phyloP scores from a whole-genome alignment of 2,113 vertebrate genomes.

The Pterocles orientalis region DNA sequence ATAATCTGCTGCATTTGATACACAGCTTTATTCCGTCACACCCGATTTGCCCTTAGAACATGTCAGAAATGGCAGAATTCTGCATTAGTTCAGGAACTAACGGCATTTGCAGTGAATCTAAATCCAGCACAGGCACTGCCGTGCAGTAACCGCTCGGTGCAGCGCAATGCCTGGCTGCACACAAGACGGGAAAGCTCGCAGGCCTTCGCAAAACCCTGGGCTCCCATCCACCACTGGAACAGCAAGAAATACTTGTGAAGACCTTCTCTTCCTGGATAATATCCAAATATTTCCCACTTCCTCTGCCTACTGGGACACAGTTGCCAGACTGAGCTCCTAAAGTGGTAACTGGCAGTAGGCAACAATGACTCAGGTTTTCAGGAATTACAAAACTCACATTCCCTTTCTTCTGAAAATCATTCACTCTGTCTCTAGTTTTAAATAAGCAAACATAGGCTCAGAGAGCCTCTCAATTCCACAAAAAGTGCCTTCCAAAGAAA shows the following conservation, averaged over 20 bases:
- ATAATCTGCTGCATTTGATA: background rate
- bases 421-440: background rate
- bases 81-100: background rate
- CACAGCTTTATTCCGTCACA: background rate
- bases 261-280: background rate
- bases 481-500: background rate
- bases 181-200: background rate
- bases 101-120: background rate
- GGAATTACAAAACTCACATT: slow-evolving; percentile 1
- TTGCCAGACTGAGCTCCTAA: slow-evolving; percentile 40
- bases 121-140: background rate
- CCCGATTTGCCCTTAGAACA: background rate
- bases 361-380: slow-evolving; percentile 41
- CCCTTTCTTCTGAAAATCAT: background rate
- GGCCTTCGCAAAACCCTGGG: background rate
- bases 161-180: background rate
- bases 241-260: background rate
- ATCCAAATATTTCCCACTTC: slow-evolving; percentile 40
- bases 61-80: background rate
- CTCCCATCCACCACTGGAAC: background rate
- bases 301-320: slow-evolving; percentile 20
- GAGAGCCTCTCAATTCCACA: background rate
- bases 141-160: background rate
- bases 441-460: background rate
- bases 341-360: background rate